Percentiles rank a stretch among this genome's conserved stretches.
These are phyloP conservation scores for Drosophila miranda DNA, from an alignment of 1,140 invertebrate species.

Conservation along the genomic window DNA sequence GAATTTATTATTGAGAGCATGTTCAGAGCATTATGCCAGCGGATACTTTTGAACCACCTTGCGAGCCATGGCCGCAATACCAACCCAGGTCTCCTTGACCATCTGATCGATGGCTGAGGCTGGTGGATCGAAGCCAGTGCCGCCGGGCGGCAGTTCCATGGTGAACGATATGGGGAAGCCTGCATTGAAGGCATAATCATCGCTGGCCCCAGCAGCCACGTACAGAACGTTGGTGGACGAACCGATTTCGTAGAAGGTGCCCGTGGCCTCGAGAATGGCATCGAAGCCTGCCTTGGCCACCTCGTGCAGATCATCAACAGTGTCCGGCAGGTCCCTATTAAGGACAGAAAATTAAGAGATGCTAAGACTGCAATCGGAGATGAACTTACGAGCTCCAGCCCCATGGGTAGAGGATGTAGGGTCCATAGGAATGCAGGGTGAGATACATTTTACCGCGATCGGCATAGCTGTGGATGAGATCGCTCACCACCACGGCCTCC, in stretches of 20 bases:
- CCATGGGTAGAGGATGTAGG: conserved; percentile 88
- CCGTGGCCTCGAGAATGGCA: conserved; percentile 82
- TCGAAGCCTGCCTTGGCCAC: conserved; percentile 80
- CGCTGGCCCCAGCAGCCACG: conserved; percentile 84
- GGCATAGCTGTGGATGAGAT: conserved; percentile 83
- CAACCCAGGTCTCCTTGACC: conserved; percentile 87
- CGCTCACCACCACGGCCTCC: conserved; percentile 84
- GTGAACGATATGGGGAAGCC: conserved; percentile 87
- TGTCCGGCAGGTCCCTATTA: conserved; percentile 67
- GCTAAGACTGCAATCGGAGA: fast-evolving
- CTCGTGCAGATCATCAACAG: conserved; percentile 77
- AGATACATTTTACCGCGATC: conserved; percentile 86
- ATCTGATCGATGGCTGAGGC: conserved; percentile 84
- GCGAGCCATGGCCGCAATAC: conserved; percentile 83
- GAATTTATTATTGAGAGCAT: conserved; percentile 13
- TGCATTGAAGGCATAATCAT: conserved; percentile 86
- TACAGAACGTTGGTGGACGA: conserved; percentile 85
- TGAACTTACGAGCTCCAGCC: conserved; percentile 84
- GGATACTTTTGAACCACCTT: conserved; percentile 69
- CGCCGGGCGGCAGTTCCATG: conserved; percentile 87
- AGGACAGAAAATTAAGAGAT: not conserved
- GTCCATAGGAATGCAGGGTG: conserved; percentile 87
- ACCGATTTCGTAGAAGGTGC: conserved; percentile 85
- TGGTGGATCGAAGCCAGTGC: conserved; percentile 86
- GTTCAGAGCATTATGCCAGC: conserved; percentile 12